Conservation (phyloP, 2,113 vertebrate species). For the Anolis carolinensis region DNA sequence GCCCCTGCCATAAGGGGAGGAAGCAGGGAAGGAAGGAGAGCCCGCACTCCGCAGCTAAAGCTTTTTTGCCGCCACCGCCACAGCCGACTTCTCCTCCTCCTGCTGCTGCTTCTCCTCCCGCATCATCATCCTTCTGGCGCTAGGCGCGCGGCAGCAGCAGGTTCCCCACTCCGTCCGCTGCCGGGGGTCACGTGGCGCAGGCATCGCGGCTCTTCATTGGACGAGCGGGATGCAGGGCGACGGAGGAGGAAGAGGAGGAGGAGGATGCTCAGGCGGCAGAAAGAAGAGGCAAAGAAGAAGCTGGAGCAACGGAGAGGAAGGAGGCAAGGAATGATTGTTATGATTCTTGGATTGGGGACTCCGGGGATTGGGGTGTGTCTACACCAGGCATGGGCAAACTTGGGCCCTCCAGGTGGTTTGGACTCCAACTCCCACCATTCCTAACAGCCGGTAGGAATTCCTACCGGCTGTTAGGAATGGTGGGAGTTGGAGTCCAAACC, state of each 20-base stretch:
- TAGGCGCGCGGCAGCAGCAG: constrained; percentile 26
- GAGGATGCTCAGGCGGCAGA: too few species aligned
- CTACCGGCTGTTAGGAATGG: too few species aligned
- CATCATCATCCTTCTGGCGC: constrained; percentile 48
- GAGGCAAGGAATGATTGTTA: too few species aligned
- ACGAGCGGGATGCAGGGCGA: constrained; percentile 48
- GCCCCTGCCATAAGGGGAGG: constrained; percentile 38
- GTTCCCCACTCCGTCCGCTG: constrained; percentile 22
- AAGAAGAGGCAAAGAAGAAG: not conserved
- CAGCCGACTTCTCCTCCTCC: too few species aligned
- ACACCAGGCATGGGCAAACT: too few species aligned
- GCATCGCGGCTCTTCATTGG: constrained; percentile 46
- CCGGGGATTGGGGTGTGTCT: too few species aligned
- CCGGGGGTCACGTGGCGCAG: constrained; percentile 41
- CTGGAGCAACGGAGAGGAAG: not conserved
- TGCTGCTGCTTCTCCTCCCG: constrained; percentile 31
- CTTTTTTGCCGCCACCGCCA: constrained; percentile 14
- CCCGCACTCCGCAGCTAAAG: constrained; percentile 14
- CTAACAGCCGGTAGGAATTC: too few species aligned
- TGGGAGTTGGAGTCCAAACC: too few species aligned
- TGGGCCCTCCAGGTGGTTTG: too few species aligned
- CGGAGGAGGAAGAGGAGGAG: not conserved
- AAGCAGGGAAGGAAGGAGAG: not conserved
- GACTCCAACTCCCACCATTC: too few species aligned
- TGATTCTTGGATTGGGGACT: too few species aligned